Percentiles rank a stretch among this genome's conserved stretches.
Evolutionary conservation across 1,140 invertebrate species (phyloP).

Genomic region (Oryzaephilus surinamensis): DNA sequence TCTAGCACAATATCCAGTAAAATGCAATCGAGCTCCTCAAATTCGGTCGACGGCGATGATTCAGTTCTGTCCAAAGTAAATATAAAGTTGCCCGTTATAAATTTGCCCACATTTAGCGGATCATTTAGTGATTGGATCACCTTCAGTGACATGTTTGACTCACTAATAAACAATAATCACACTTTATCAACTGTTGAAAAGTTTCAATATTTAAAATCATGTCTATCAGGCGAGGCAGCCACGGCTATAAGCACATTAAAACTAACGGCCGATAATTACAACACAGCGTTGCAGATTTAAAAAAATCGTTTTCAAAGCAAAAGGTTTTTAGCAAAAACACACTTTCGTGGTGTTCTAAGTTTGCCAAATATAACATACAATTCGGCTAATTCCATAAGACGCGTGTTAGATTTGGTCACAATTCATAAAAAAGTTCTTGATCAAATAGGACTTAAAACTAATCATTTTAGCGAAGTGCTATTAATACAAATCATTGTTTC

Average conservation of each 20-base stretch:
- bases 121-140: conserved; percentile 4
- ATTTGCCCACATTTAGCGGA: conserved; percentile 5
- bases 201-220: conserved; percentile 10
- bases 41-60: too few species aligned
- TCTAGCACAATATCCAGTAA: too few species aligned
- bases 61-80: too few species aligned
- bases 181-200: conserved; percentile 4
- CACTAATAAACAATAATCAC: conserved; percentile 2
- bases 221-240: conserved; percentile 8
- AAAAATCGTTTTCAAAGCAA: conserved; percentile 13
- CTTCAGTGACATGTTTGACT: conserved; percentile 8
- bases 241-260: conserved; percentile 7
- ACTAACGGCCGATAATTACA: conserved; percentile 10
- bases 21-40: too few species aligned
- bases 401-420: too few species aligned
- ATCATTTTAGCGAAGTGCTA: too few species aligned
- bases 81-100: conserved; percentile 7
- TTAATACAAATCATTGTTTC: too few species aligned
- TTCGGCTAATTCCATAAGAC: too few species aligned
- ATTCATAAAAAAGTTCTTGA: too few species aligned
- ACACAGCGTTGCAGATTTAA: conserved; percentile 9
- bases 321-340: conserved; percentile 5
- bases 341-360: too few species aligned
- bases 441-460: too few species aligned
- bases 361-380: too few species aligned